These are phyloP conservation scores for Danio choprae DNA, from an alignment of 2,797 vertebrate species.

Conservation along the genomic window DNA sequence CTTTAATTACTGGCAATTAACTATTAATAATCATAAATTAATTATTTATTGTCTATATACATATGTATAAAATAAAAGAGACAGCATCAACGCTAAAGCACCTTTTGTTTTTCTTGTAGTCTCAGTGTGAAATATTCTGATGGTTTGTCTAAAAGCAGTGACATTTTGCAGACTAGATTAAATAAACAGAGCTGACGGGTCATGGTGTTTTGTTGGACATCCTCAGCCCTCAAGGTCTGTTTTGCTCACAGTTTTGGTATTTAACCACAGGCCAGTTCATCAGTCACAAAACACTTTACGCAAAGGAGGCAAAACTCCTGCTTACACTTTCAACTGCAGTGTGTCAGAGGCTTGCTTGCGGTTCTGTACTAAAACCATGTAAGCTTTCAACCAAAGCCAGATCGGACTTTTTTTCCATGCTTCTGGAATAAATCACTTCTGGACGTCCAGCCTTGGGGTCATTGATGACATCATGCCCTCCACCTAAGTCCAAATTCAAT, in stretches of 20 bases:
- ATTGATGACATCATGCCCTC: slow-evolving; percentile 70
- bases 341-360: slow-evolving; percentile 9
- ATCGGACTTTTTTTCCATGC: slow-evolving; percentile 57
- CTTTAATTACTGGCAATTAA: too few species aligned
- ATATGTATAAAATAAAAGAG: too few species aligned
- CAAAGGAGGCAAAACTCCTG: slow-evolving; percentile 62
- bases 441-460: slow-evolving; percentile 60
- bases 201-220: slow-evolving; percentile 45
- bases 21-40: too few species aligned
- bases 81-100: too few species aligned
- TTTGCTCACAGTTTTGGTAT: slow-evolving; percentile 73
- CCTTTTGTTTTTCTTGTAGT: neutral
- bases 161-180: slow-evolving; percentile 28
- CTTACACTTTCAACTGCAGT: neutral
- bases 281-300: slow-evolving; percentile 67
- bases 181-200: slow-evolving; percentile 33
- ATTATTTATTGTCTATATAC: too few species aligned
- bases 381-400: slow-evolving; percentile 47
- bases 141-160: slow-evolving; percentile 24
- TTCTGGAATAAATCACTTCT: slow-evolving; percentile 69
- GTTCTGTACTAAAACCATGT: slow-evolving; percentile 29
- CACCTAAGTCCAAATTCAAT: slow-evolving; percentile 60
- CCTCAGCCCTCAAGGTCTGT: slow-evolving; percentile 60
- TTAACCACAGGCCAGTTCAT: slow-evolving; percentile 63
- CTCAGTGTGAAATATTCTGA: neutral